Evolutionary conservation across 2,888 invertebrate genomes (phyloP).

Genomic region (Heliconius charithonia): DNA sequence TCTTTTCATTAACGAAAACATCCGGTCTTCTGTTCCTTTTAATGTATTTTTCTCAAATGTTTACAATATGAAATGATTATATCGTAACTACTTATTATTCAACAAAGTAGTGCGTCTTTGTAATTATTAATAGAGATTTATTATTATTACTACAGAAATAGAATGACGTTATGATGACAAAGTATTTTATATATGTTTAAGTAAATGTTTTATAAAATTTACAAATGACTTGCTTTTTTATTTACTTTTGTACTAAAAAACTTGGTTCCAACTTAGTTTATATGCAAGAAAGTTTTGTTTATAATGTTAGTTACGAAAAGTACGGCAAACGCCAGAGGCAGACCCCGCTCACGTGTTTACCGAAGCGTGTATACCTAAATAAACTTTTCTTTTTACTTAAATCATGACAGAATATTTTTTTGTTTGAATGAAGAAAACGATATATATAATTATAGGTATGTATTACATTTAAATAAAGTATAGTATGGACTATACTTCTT

Average conservation of each 20-base stretch:
- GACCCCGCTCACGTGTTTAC: neutral
- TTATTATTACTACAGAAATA: neutral
- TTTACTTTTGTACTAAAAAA: neutral
- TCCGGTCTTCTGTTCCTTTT: too few species aligned
- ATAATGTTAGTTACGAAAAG: constrained; percentile 2
- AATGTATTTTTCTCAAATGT: too few species aligned
- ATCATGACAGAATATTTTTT: neutral
- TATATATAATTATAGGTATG: too few species aligned
- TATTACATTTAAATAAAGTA: neutral
- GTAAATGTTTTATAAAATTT: neutral
- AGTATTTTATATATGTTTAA: neutral
- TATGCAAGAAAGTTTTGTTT: constrained; percentile 28
- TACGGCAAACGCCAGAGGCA: too few species aligned
- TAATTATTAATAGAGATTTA: too few species aligned
- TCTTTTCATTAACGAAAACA: too few species aligned
- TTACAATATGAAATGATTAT: neutral
- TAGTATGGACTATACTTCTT: too few species aligned
- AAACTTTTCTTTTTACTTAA: neutral
- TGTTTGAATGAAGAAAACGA: neutral
- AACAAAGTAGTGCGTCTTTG: neutral
- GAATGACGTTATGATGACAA: neutral
- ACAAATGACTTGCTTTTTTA: neutral
- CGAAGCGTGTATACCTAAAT: neutral
- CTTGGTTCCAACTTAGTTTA: constrained; percentile 16
- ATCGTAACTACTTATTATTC: neutral